A percentile compares a stretch with the other conserved stretches of the same genome.
Conservation (phyloP, 2,888 invertebrate species). For the Orchestes rusci region DNA sequence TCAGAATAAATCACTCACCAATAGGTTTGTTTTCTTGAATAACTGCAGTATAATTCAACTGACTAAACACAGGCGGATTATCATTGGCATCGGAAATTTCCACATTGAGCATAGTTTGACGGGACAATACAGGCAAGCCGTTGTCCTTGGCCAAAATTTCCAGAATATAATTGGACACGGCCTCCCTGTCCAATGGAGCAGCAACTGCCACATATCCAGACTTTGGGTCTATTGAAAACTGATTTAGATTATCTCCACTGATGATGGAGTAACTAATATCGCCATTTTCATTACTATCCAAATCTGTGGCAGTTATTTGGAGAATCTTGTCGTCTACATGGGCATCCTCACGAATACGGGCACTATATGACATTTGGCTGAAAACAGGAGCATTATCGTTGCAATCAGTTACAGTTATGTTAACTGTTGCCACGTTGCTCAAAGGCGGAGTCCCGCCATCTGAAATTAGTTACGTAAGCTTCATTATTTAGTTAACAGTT, state of each 20-base stretch:
- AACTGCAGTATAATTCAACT: slow-evolving; percentile 70
- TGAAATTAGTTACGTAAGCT: slow-evolving; percentile 3
- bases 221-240: slow-evolving; percentile 70
- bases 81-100: slow-evolving; percentile 88
- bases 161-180: slow-evolving; percentile 65
- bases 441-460: slow-evolving; percentile 87
- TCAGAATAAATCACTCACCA: slow-evolving; percentile 6
- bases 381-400: slow-evolving; percentile 86
- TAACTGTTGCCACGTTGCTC: slow-evolving; percentile 79
- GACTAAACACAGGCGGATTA: slow-evolving; percentile 78
- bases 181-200: slow-evolving; percentile 75
- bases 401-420: slow-evolving; percentile 75
- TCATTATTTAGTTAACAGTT: slow-evolving; percentile 1
- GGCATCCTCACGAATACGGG: slow-evolving; percentile 74
- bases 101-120: slow-evolving; percentile 66
- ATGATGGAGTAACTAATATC: slow-evolving; percentile 70
- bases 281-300: slow-evolving; percentile 77
- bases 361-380: slow-evolving; percentile 66
- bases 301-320: slow-evolving; percentile 75
- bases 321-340: slow-evolving; percentile 62
- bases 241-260: slow-evolving; percentile 65
- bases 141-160: slow-evolving; percentile 78
- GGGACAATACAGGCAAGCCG: slow-evolving; percentile 69
- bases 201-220: slow-evolving; percentile 72
- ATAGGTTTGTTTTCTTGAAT: slow-evolving; percentile 79